Evolutionary conservation across 2,797 vertebrate genomes (phyloP), one percentile per base, ranked within the genome.

Genomic region (Cynodonichthys magdalenae): DNA sequence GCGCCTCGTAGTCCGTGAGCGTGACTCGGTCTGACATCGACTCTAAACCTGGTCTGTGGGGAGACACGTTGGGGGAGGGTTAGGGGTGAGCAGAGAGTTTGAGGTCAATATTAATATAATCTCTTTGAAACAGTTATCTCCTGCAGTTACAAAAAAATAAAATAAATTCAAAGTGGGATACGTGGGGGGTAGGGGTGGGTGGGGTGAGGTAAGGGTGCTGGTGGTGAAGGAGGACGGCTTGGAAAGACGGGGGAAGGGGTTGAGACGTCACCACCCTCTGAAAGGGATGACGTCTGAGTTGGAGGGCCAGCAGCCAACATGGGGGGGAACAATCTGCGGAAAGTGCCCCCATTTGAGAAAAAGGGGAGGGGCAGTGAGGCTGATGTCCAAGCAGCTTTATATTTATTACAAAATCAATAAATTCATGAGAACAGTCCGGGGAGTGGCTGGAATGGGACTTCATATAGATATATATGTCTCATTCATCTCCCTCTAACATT

Each of bases 1-100:
- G 93, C 1, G 94, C 94, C 85, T 99, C 95, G 0, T 95, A 95
- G 72, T 98, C 95, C 45, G 92, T 94, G 78, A 97, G 93, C 1
- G 80, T 87, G 71, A 93, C 88, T 45, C 90, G 90, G 55, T 96
- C 96, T 31, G 95, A 87, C 71, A 92, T 78, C 55, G 94, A 93
- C 69, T 97, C 95, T 67, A 95, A 69, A 71, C 92, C 92, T 19
- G 94, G 87, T 94, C 97, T 98, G 65, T 10, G 57, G 44, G 29
- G 31, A 28, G 15, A 52, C n/a, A 9, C 19, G 44, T 27, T 0
- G 31, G 41, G 18, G 29, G 5, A 4, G 48, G 62, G 49, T 68
- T 41, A 53, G 20, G 45, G 29, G 57, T 28, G 19, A 34, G 31
- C 36, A 69, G 57, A 42, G 24, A 15, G 12, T 67, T 36, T 60